Evolutionary conservation across 2,888 invertebrate genomes (phyloP), one percentile per base, ranked within the genome.

Genomic region (Tricholauxania praeusta): DNA sequence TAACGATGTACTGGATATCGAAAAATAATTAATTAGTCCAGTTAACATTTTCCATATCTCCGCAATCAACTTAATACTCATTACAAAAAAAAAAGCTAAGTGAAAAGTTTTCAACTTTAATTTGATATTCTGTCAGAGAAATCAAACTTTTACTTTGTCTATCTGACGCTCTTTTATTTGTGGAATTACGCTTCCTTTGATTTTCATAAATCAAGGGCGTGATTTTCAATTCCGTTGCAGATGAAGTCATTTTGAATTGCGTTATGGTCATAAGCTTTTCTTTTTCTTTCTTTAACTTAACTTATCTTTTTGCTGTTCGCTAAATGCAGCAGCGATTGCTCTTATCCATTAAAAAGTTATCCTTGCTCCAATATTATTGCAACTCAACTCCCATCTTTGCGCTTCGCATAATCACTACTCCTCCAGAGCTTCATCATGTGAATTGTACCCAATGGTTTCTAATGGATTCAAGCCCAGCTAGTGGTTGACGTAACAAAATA

Each of bases 391-490:
- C 39, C 6, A 39, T 57, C 12, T 28, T 22, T 57, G 28, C 28
- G 22, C 4, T 14, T 12, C 28, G 22, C 14, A 28, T 6, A 57
- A 28, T 28, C 22, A 5, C 57, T 12, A 28, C 12, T 12, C 22
- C 57, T 55, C 1, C 15, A 57, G 6, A 57, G 57, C 12, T 14
- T 19, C n/a, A 14, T 22, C 22, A 57, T 57, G 57, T 57, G 14
- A 28, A 57, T 57, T 57, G 57, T 19, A 57, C 57, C 28, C 57
- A 19, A 57, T 22, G 57, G 57, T 19, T 57, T 19, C 39, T 14
- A 57, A 57, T 57, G 57, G 47, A 62, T 62, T 62, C 14, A 62
- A 62, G 39, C 32, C 32, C 32, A 60, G 60, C 28, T 7, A 60
- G 32, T 28, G 60, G 60, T 32, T 60, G 60, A n/a, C 60, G 19